Conservation (phyloP, 2,888 invertebrate species). For the Adineta ricciae region DNA sequence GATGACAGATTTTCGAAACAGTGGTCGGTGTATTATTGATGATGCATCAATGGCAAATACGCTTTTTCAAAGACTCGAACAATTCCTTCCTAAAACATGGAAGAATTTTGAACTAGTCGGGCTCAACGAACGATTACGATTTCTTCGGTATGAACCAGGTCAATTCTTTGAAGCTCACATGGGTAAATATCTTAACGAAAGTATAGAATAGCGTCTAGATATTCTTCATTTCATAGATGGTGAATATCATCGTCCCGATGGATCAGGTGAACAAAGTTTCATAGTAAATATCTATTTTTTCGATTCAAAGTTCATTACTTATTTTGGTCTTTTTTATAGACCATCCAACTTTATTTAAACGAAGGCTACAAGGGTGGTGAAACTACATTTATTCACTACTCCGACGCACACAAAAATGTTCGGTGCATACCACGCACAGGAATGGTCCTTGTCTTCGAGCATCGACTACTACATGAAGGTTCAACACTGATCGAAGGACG, state of each 20-base stretch:
- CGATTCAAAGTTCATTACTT: not conserved
- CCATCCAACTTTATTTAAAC: not conserved
- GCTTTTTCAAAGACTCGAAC: conserved; percentile 39
- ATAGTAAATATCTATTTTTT: not conserved
- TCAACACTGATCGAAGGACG: conserved; percentile 39
- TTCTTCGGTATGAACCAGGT: conserved; percentile 40
- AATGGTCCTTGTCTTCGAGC: conserved; percentile 41
- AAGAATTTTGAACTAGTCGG: conserved; percentile 36
- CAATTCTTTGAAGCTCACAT: conserved; percentile 41
- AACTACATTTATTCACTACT: not conserved
- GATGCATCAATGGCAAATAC: conserved; percentile 37
- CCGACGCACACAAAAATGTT: not conserved
- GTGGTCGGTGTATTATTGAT: conserved; percentile 40
- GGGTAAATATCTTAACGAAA: conserved; percentile 40
- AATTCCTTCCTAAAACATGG: conserved; percentile 38
- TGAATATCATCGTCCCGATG: conserved; percentile 22
- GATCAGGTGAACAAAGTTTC: not conserved
- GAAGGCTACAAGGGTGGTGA: not conserved
- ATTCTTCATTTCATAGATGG: conserved; percentile 40
- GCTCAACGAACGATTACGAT: conserved; percentile 41
- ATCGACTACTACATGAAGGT: conserved; percentile 42
- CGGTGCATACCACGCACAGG: conserved; percentile 35
- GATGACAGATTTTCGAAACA: conserved; percentile 38
- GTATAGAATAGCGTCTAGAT: conserved; percentile 35
- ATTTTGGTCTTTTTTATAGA: not conserved